Evolutionary conservation across 2,113 vertebrate species (phyloP), one percentile per base, ranked within the genome.

Genomic region (Tapirus terrestris): DNA sequence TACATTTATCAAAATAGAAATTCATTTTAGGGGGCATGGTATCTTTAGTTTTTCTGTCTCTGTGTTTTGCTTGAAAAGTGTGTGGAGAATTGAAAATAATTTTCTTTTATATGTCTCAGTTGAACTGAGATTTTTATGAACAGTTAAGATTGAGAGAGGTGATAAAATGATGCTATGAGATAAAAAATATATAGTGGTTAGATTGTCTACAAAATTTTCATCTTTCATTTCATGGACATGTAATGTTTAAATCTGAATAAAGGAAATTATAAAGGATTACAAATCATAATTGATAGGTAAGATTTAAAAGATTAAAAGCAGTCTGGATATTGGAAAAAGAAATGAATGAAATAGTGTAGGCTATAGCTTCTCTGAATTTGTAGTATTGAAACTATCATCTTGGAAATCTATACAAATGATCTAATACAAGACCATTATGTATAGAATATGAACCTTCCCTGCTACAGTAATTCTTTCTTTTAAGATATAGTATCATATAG

Each of bases 381-480:
- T 98, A 98, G 98, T 99, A 98, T 98, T 98, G 98, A 98, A 98
- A 98, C 95, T 98, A 98, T 98, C 98, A 98, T 98, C 98, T 98
- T 98, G 97, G 98, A 98, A 98, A 98, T 98, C 98, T 98, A 97
- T 98, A 98, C 98, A 98, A 97, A 96, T 98, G 98, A 98, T 98
- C 95, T 98, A 98, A 98, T 96, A 98, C 97, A 98, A 98, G 48
- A n/a, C 18, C 98, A 97, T 98, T 98, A 97, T 97, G 98, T 98
- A 98, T 97, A 98, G 98, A 99, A 98, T 98, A 98, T 98, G 98
- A 98, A 98, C 98, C 96, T 98, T 98, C 98, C 98, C 97, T 98
- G 98, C 98, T 98, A 98, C 98, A 98, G 97, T 98, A 98, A 98
- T 98, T 98, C 98, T 99, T 99, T 97, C 98, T 98, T 98, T 97